phyloP scores from a whole-genome alignment of 2,888 invertebrate species.

The Platycheirus rosarum region DNA sequence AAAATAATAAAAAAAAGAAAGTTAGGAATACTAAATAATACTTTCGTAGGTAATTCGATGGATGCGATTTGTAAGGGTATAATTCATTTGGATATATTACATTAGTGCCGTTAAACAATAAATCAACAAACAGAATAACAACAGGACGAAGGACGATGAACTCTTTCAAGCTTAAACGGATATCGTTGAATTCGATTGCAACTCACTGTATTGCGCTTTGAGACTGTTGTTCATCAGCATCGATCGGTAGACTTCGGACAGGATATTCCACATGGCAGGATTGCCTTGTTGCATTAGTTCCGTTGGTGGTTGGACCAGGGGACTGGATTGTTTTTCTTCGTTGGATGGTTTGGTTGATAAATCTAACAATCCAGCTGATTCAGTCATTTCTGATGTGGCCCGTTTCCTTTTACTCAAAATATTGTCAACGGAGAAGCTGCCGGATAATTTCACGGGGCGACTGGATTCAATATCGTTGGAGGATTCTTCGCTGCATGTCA shows the following conservation, averaged over 20 bases:
- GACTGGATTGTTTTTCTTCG: conserved; percentile 9
- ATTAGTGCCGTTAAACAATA: conserved; percentile 39
- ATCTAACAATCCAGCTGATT: conserved; percentile 43
- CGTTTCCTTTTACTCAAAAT: conserved; percentile 79
- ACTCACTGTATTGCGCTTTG: conserved; percentile 79
- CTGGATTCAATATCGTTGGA: conserved; percentile 9
- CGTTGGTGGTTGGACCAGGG: conserved; percentile 12
- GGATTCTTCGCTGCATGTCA: conserved; percentile 4
- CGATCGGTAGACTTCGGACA: conserved; percentile 82
- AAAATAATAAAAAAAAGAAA: conserved; percentile 25
- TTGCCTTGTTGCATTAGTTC: conserved; percentile 63
- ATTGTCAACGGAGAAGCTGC: conserved; percentile 79
- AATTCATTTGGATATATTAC: conserved; percentile 35
- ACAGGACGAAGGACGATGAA: background rate
- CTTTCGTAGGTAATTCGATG: conserved; percentile 79
- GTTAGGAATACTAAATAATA: conserved; percentile 73
- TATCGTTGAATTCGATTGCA: conserved; percentile 80
- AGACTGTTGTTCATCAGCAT: conserved; percentile 79
- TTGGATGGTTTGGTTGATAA: conserved; percentile 37
- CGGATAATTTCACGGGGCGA: conserved; percentile 70
- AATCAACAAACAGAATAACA: conserved; percentile 67
- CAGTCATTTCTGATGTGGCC: conserved; percentile 39
- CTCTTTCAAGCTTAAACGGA: conserved; percentile 79
- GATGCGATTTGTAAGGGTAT: conserved; percentile 59
- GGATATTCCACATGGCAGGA: conserved; percentile 80